Conservation (phyloP, 2,888 invertebrate genomes). For the Nematopogon swammerdamellus region DNA sequence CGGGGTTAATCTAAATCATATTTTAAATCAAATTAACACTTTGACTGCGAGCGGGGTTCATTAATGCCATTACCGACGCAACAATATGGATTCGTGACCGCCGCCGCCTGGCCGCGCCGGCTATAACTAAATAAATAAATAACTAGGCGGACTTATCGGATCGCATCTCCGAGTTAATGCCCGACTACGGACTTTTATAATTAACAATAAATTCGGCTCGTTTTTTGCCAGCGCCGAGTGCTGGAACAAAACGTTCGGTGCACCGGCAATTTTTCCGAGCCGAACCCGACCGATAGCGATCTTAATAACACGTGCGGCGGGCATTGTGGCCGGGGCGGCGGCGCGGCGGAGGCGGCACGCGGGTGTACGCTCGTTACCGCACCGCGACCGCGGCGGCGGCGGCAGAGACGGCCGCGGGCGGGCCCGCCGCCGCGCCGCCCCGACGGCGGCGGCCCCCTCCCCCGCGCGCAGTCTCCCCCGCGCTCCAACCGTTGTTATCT, state of each 20-base stretch:
- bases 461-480: background rate
- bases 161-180: constrained; percentile 50
- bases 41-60: constrained; percentile 55
- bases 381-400: background rate
- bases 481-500: constrained; percentile 31
- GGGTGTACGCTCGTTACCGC: background rate
- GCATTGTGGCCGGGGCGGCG: background rate
- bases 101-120: constrained; percentile 23
- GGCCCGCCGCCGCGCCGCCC: background rate
- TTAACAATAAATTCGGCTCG: constrained; percentile 54
- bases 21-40: constrained; percentile 58
- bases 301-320: constrained; percentile 34
- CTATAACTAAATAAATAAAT: constrained; percentile 55
- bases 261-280: constrained; percentile 36
- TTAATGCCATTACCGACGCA: constrained; percentile 49
- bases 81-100: constrained; percentile 55
- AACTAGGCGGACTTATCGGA: constrained; percentile 49
- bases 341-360: background rate
- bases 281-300: constrained; percentile 34
- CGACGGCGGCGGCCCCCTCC: background rate
- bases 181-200: constrained; percentile 50
- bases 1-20: constrained; percentile 11
- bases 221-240: constrained; percentile 40
- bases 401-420: too few relatives aligned
- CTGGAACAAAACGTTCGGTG: constrained; percentile 16